Evolutionary conservation across 2,888 invertebrate genomes (phyloP), one percentile per base, ranked within the genome.

Genomic region (Baronia brevicornis): DNA sequence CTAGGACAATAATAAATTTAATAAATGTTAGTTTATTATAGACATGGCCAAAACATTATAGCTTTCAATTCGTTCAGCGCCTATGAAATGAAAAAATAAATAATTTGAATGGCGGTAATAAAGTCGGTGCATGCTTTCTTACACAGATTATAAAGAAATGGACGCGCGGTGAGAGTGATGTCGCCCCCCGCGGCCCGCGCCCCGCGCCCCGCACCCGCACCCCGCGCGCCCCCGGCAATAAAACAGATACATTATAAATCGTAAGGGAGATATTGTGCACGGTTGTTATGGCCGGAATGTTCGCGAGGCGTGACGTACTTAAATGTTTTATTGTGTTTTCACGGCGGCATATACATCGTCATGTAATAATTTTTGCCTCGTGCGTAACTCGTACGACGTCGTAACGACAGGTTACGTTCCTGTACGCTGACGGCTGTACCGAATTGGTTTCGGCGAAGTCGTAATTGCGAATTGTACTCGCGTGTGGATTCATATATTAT

Each of bases 251-350:
- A 75, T 75, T 72, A 73, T 73, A 75, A 75, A 77, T 74, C 62
- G 73, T 57, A 65, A 68, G 69, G 60, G 68, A 65, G 65, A 61
- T 66, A 70, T 64, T 65, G 69, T 62, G 60, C 60, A 56, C 53
- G 59, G 66, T 60, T 55, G 67, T 71, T 66, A 67, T 56, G 51
- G 54, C 52, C 62, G 59, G 65, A 64, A 68, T 61, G 65, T 54
- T 50, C 58, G 62, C 60, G 52, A 55, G 63, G 66, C 73, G 72
- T 71, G 69, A 58, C 66, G 74, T 67, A 68, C 53, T 75, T 73
- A 74, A 73, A 71, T 60, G 43, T 73, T 77, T 77, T 77, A 77
- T 74, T 73, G 73, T 69, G 58, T 59, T 70, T 74, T 73, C 66
- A 73, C 67, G 69, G 48, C 51, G 57, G 44, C 58, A 63, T 68